Percentiles rank a stretch among this genome's conserved stretches.
phyloP scores from a whole-genome alignment of 2,888 invertebrate species.

The Molorchus minor region DNA sequence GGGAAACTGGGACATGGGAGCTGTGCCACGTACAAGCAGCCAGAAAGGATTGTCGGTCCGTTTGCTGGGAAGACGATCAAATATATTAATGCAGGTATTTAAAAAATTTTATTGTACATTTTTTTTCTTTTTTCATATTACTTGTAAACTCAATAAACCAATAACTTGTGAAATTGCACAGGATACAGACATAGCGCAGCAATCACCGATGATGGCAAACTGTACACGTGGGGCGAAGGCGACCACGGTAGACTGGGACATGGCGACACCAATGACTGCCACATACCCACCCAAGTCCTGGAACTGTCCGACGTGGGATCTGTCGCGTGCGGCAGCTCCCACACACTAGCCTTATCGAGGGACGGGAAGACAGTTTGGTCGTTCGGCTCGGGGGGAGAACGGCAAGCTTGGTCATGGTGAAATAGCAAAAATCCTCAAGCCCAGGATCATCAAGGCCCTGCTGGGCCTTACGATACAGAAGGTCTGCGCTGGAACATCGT shows the following conservation, averaged over 20 bases:
- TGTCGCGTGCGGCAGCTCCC: slow-evolving; percentile 68
- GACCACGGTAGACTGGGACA: slow-evolving; percentile 68
- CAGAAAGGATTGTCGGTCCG: slow-evolving; percentile 65
- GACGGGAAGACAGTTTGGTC: slow-evolving; percentile 69
- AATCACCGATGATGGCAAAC: slow-evolving; percentile 66
- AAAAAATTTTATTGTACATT: not conserved
- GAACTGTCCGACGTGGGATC: slow-evolving; percentile 68
- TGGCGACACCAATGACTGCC: slow-evolving; percentile 69
- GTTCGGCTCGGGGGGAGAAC: slow-evolving; percentile 67
- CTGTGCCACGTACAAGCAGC: slow-evolving; percentile 65
- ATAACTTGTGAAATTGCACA: no score
- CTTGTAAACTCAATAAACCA: no score
- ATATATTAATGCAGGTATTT: slow-evolving; percentile 65
- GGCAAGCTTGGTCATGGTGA: slow-evolving; percentile 65
- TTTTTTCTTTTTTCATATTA: no score
- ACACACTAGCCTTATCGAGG: slow-evolving; percentile 65
- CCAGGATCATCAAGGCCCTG: slow-evolving; percentile 69
- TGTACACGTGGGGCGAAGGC: slow-evolving; percentile 70
- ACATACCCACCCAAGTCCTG: slow-evolving; percentile 68
- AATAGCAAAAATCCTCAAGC: slow-evolving; percentile 63
- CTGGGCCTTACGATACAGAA: slow-evolving; percentile 67
- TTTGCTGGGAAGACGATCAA: slow-evolving; percentile 63
- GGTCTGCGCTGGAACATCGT: slow-evolving; percentile 67
- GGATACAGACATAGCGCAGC: slow-evolving; percentile 69
- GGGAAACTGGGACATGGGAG: slow-evolving; percentile 68